A percentile compares a stretch with the other conserved stretches of the same genome.
These are phyloP conservation scores for Cynoglossus semilaevis DNA, from an alignment of 2,113 vertebrate species.

Conservation along the genomic window DNA sequence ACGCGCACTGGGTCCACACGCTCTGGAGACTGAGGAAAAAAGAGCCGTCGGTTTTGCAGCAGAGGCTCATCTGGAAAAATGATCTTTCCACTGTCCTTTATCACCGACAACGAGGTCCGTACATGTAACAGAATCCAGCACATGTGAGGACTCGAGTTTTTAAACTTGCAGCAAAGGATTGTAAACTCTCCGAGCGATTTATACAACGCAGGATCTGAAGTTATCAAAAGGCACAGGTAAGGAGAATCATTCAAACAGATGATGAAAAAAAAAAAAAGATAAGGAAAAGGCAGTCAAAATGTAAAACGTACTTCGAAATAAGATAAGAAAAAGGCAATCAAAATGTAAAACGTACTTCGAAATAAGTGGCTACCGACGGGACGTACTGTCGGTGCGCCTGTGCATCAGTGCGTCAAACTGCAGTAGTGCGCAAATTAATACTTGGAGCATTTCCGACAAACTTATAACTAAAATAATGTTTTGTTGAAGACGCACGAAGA, in stretches of 20 bases:
- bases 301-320: no score
- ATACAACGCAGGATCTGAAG: constrained; percentile 45
- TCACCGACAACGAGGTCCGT: constrained; percentile 29
- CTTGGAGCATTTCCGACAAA: not conserved
- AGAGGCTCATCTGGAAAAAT: constrained; percentile 72
- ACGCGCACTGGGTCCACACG: constrained; percentile 68
- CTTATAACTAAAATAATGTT: not conserved
- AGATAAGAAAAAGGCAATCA: no score
- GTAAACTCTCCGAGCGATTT: constrained; percentile 32
- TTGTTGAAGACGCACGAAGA: not conserved
- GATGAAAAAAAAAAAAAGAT: no score
- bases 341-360: no score
- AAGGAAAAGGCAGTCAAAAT: no score
- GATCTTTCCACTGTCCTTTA: constrained; percentile 54
- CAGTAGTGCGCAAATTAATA: not conserved
- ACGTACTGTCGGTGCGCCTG: not conserved
- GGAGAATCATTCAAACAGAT: constrained; percentile 28
- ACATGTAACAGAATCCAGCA: constrained; percentile 51
- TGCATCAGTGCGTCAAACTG: not conserved
- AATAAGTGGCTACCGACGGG: not conserved
- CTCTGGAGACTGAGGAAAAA: constrained; percentile 44
- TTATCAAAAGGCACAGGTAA: constrained; percentile 68
- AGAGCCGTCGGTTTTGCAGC: constrained; percentile 60
- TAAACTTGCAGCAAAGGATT: constrained; percentile 59
- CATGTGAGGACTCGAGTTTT: constrained; percentile 46